Evolutionary conservation across 1,140 invertebrate species (phyloP).

Genomic region (Solenopsis invicta): DNA sequence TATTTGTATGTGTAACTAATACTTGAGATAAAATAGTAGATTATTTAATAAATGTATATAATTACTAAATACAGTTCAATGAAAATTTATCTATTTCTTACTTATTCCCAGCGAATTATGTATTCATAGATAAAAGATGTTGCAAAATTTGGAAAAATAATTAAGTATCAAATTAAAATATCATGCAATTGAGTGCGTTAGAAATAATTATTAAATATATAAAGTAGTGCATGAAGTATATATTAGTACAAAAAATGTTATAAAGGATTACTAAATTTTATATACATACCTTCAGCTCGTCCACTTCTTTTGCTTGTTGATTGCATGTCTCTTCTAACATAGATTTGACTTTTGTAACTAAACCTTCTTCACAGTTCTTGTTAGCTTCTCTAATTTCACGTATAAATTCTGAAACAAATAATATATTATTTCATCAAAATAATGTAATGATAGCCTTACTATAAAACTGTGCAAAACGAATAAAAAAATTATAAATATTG

Average conservation of each 20-base stretch:
- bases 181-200: neutral
- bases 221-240: slow-evolving; percentile 33
- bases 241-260: neutral
- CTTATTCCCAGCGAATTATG: neutral
- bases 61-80: neutral
- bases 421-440: slow-evolving; percentile 6
- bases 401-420: slow-evolving; percentile 89
- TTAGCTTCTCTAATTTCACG: slow-evolving; percentile 92
- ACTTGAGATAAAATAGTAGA: neutral
- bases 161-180: neutral
- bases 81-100: slow-evolving; percentile 2
- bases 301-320: slow-evolving; percentile 78
- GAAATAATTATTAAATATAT: neutral
- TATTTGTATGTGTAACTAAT: neutral
- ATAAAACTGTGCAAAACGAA: neutral
- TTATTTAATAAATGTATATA: neutral
- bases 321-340: slow-evolving; percentile 88
- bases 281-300: slow-evolving; percentile 81
- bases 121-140: neutral
- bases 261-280: neutral
- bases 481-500: slow-evolving; percentile 22
- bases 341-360: slow-evolving; percentile 88
- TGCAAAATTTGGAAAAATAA: slow-evolving; percentile 6
- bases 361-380: slow-evolving; percentile 90
- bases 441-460: neutral